Evolutionary conservation across 2,113 vertebrate genomes (phyloP), one percentile per base, ranked within the genome.

Genomic region (Cinclus mexicanus): DNA sequence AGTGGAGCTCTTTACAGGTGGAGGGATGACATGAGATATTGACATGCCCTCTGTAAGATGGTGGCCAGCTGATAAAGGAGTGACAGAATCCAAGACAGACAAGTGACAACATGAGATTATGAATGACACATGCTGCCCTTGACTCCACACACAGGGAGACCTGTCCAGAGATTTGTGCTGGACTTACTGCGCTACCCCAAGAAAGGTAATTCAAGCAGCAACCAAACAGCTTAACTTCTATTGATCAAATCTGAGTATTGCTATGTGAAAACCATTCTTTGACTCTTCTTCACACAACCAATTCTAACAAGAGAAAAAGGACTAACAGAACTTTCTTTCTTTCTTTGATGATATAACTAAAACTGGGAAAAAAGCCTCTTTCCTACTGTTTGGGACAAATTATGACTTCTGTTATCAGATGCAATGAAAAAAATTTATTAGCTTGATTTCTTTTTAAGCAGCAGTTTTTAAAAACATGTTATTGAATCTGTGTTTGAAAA

Each of bases 241-340:
- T 0, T 0, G 3, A 76, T 41, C 44, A 68, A 60, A 52, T 33
- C 37, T 39, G 26, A 35, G 14, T 60, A 68, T 11, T 13, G 33
- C 46, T 41, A 13, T 0, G 0, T 31, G 24, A n/a, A 53, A 71
- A 75, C 28, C 31, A 53, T 12, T 31, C 59, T 49, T 59, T 24
- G 41, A 33, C 39, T 7, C 12, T 44, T n/a, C n/a, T 57, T 44
- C 50, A 74, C 25, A 35, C 9, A 24, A 75, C 10, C 0, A 0
- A 47, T 35, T 70, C 25, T 23, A 75, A 63, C 7, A 57, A 41
- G 17, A 82, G 21, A 17, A 88, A 86, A 71, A 83, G 3, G 9
- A 33, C 39, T 60, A 28, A 41, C 0, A 33, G 13, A 42, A 67
- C 18, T 59, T 79, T 39, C 26, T 63, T 85, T 59, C 26, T 65